Conservation (phyloP, 1,140 invertebrate species). For the Brachionus rotundiformis region DNA sequence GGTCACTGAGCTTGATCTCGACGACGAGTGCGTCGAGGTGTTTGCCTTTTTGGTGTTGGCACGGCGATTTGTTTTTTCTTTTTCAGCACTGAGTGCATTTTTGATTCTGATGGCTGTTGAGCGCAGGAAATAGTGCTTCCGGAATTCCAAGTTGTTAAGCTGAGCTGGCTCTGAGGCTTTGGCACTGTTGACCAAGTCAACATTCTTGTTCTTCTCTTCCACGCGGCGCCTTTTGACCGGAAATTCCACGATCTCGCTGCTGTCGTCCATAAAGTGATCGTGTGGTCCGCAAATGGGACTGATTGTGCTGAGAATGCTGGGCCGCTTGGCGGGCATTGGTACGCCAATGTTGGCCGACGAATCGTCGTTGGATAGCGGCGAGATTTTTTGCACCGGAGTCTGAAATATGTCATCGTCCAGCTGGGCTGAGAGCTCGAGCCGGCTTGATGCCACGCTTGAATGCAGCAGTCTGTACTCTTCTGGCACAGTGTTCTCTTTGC, state of each 20-base stretch:
- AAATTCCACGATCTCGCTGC: background rate
- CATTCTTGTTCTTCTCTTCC: background rate
- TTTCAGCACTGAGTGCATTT: background rate
- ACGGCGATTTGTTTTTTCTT: background rate
- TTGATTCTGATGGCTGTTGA: slow-evolving; percentile 23
- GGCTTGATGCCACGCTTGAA: background rate
- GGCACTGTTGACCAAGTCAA: too few species aligned
- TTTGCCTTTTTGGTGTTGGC: background rate
- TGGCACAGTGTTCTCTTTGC: slow-evolving; percentile 5
- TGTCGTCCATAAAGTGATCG: slow-evolving; percentile 16
- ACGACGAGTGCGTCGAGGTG: background rate
- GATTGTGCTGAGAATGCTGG: slow-evolving; percentile 14
- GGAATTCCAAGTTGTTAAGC: slow-evolving; percentile 18
- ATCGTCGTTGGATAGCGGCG: background rate
- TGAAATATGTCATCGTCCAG: slow-evolving; percentile 8
- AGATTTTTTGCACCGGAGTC: background rate
- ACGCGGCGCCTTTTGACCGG: background rate
- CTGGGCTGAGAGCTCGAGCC: background rate
- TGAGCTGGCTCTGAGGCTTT: too few species aligned
- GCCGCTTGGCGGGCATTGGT: background rate
- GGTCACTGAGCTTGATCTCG: slow-evolving; percentile 9
- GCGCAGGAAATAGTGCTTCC: slow-evolving; percentile 32
- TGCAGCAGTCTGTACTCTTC: background rate
- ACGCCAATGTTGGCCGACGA: background rate
- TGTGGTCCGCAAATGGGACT: slow-evolving; percentile 5